phyloP scores from a whole-genome alignment of 2,113 vertebrate species.

The Thamnaconus septentrionalis region DNA sequence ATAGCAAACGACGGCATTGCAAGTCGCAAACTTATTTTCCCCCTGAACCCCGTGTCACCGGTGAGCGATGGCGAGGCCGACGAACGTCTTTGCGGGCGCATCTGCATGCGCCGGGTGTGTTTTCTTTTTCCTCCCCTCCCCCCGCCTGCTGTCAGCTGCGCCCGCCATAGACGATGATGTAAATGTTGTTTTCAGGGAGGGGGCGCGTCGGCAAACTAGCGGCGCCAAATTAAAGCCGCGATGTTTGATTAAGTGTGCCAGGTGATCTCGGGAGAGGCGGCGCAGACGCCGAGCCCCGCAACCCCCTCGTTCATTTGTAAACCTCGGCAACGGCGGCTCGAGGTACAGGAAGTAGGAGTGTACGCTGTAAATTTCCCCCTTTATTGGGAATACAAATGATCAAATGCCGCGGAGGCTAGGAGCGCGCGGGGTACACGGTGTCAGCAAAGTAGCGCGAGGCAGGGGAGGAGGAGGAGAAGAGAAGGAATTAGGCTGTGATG shows the following conservation, averaged over 20 bases:
- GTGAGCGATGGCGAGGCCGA: constrained; percentile 29
- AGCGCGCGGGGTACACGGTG: constrained; percentile 65
- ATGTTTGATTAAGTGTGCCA: constrained; percentile 74
- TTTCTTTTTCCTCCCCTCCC: constrained; percentile 7
- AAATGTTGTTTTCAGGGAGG: constrained; percentile 63
- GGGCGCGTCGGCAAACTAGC: constrained; percentile 36
- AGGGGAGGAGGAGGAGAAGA: constrained; percentile 62
- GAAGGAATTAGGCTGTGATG: constrained; percentile 73
- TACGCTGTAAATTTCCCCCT: constrained; percentile 65
- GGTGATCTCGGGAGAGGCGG: constrained; percentile 74
- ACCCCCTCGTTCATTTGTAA: constrained; percentile 75
- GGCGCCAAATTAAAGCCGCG: constrained; percentile 71
- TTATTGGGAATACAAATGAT: constrained; percentile 76
- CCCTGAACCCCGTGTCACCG: constrained; percentile 19
- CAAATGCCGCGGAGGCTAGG: constrained; percentile 64
- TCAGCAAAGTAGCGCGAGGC: constrained; percentile 67
- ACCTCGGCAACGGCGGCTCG: constrained; percentile 67
- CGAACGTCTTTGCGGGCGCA: constrained; percentile 12
- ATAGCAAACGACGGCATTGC: constrained; percentile 24
- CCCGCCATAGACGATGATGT: constrained; percentile 48
- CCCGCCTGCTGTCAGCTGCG: constrained; percentile 38
- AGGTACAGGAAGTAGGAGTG: constrained; percentile 73
- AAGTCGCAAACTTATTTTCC: constrained; percentile 53
- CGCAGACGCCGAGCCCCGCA: constrained; percentile 61
- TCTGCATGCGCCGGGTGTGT: neutral